Percentiles rank a stretch among this genome's conserved stretches.
phyloP scores from a whole-genome alignment of 2,888 invertebrate species.

The Mycalesis mineus region DNA sequence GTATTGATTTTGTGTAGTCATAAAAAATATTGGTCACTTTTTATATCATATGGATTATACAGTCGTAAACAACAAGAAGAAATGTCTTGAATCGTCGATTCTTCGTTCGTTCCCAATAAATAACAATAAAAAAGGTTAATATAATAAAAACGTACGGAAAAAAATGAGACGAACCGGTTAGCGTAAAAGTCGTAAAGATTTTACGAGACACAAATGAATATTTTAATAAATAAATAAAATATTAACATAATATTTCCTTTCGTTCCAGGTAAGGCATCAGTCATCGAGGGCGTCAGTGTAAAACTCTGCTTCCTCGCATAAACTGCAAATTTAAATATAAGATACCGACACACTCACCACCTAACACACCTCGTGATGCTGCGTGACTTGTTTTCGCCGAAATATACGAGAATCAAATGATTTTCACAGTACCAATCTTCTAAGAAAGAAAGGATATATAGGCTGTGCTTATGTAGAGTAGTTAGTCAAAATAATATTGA shows the following conservation, averaged over 20 bases:
- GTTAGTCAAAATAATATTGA: too few relatives aligned
- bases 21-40: background rate
- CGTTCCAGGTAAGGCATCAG: constrained; percentile 36
- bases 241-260: constrained; percentile 17
- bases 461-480: too few relatives aligned
- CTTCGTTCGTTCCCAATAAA: background rate
- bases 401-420: too few relatives aligned
- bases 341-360: background rate
- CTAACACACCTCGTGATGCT: background rate
- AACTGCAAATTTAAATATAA: constrained; percentile 44
- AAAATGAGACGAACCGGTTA: constrained; percentile 5
- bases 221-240: constrained; percentile 8
- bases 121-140: background rate
- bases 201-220: constrained; percentile 7
- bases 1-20: too few relatives aligned
- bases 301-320: constrained; percentile 30
- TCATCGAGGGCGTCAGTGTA: constrained; percentile 12
- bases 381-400: too few relatives aligned
- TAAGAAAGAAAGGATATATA: too few relatives aligned
- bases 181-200: constrained; percentile 2
- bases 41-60: background rate
- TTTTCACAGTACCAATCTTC: too few relatives aligned
- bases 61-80: background rate
- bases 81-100: background rate
- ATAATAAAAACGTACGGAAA: background rate